phyloP scores from a whole-genome alignment of 2,888 invertebrate genomes.

The Schizotus pectinicornis region DNA sequence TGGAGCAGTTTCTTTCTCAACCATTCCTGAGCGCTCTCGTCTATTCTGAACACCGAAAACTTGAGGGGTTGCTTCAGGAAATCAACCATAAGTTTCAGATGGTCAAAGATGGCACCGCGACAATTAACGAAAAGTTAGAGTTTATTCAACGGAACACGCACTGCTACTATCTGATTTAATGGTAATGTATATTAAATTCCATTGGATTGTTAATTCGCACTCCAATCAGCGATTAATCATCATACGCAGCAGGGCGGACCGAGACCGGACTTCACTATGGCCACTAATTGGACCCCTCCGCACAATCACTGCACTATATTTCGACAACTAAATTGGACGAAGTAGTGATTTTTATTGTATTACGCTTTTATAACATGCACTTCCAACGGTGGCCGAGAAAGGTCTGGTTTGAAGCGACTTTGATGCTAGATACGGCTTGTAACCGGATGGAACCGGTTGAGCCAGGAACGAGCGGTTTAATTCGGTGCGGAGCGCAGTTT shows the following conservation, averaged over 20 bases:
- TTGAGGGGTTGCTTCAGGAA: neutral
- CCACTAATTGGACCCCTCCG: neutral
- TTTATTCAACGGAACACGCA: slow-evolving; percentile 10
- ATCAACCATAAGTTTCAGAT: neutral
- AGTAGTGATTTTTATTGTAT: neutral
- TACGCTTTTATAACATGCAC: neutral
- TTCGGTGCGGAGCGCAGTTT: slow-evolving; percentile 50
- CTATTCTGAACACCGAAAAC: slow-evolving; percentile 10
- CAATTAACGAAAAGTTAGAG: slow-evolving; percentile 12
- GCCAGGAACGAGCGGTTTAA: slow-evolving; percentile 57
- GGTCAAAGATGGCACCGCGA: neutral
- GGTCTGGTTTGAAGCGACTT: slow-evolving; percentile 51
- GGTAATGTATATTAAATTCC: slow-evolving; percentile 40
- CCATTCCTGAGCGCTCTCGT: slow-evolving; percentile 43
- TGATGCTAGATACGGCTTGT: slow-evolving; percentile 46
- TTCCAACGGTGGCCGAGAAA: slow-evolving; percentile 27
- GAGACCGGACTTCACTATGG: neutral
- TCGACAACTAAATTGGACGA: neutral
- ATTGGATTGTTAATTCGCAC: slow-evolving; percentile 17
- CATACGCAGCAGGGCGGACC: slow-evolving; percentile 5
- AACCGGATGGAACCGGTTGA: slow-evolving; percentile 56
- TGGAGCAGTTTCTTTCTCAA: slow-evolving; percentile 34
- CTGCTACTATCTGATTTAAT: slow-evolving; percentile 24
- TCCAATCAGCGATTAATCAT: slow-evolving; percentile 41
- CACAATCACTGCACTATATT: neutral